Conservation (phyloP, 2,113 vertebrate species). For the Silurus meridionalis region DNA sequence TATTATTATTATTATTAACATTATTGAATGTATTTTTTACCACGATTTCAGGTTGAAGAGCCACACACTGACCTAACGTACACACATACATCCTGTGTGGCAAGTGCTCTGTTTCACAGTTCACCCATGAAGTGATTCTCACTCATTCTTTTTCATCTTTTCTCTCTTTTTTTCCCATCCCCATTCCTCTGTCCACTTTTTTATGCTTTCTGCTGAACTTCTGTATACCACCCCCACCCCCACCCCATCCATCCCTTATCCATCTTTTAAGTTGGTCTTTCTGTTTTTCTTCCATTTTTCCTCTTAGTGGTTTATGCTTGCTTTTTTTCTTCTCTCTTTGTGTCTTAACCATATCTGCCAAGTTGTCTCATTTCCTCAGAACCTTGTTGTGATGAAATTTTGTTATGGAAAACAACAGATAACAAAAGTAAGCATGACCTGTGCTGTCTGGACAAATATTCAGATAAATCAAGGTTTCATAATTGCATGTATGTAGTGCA, state of each 20-base stretch:
- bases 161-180: slow-evolving; percentile 51
- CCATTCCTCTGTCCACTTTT: slow-evolving; percentile 39
- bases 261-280: slow-evolving; percentile 4
- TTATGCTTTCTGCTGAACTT: background rate
- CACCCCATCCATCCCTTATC: slow-evolving; percentile 21
- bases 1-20: background rate
- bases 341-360: slow-evolving; percentile 4
- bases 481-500: background rate
- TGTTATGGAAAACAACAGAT: background rate
- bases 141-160: slow-evolving; percentile 34
- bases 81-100: background rate
- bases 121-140: slow-evolving; percentile 19
- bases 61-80: background rate
- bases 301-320: background rate
- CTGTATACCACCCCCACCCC: background rate
- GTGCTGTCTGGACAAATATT: slow-evolving; percentile 4
- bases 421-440: background rate
- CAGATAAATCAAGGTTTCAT: background rate
- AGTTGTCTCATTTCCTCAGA: background rate
- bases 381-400: slow-evolving; percentile 5
- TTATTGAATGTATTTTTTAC: background rate
- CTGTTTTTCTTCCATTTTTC: background rate
- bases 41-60: background rate
- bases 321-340: background rate
- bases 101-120: background rate